Conservation (phyloP, 2,113 vertebrate species). For the Erinaceus europaeus region DNA sequence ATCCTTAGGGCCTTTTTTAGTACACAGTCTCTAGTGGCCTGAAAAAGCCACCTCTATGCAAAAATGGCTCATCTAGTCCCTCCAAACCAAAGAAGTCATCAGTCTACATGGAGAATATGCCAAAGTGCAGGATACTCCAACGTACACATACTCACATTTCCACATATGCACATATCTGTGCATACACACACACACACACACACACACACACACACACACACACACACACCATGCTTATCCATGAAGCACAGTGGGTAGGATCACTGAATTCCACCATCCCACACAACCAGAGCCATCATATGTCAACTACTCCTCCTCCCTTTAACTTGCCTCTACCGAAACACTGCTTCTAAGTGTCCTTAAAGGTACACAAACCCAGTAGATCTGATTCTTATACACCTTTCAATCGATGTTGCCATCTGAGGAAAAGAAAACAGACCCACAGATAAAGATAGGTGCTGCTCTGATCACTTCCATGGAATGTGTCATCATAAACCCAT, state of each 20-base stretch:
- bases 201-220: background rate
- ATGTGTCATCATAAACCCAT: too few relatives aligned
- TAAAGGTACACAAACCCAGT: background rate
- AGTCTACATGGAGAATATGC: rapidly evolving
- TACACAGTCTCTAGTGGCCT: background rate
- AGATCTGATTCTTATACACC: background rate
- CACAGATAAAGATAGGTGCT: too few relatives aligned
- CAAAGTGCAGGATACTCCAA: rapidly evolving
- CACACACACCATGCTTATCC: background rate
- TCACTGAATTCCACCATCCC: background rate
- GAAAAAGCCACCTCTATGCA: background rate
- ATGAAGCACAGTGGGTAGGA: rapidly evolving
- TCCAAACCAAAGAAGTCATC: background rate
- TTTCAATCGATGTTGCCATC: background rate
- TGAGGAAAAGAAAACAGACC: background rate
- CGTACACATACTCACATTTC: rapidly evolving
- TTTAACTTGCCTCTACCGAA: background rate
- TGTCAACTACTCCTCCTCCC: background rate
- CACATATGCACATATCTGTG: rapidly evolving
- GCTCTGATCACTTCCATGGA: too few relatives aligned
- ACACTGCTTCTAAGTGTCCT: background rate
- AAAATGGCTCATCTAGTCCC: background rate
- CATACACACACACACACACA: too few relatives aligned
- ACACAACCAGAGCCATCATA: background rate
- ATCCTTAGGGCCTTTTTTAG: constrained; percentile 16